Percentiles rank a stretch among this genome's conserved stretches.
Conservation (phyloP, 2,113 vertebrate genomes). For the Phalacrocorax aristotelis region DNA sequence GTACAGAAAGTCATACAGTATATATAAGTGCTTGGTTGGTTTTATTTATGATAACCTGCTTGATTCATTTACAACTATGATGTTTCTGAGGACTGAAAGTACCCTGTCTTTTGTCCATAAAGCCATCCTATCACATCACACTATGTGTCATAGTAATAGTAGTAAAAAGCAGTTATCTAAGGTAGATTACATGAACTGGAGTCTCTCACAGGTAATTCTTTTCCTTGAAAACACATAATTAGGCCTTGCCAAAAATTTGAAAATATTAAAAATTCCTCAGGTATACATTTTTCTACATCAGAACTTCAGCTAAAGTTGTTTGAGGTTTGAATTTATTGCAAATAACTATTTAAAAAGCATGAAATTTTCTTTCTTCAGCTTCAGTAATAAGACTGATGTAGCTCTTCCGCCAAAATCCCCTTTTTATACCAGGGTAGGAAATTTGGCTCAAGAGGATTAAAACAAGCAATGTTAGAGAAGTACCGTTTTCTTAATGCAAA, state of each 20-base stretch:
- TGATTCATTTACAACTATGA: not conserved
- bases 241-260: not conserved
- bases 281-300: not conserved
- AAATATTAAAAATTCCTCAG: not conserved
- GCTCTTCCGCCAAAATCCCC: not conserved
- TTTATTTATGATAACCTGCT: not conserved
- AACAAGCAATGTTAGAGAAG: not conserved
- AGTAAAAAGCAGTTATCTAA: not conserved
- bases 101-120: not conserved
- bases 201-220: not conserved
- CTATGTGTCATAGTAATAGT: not conserved
- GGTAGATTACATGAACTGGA: not conserved
- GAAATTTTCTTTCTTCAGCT: not conserved
- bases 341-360: not conserved
- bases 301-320: not conserved
- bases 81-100: not conserved
- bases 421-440: not conserved
- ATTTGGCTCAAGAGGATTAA: not conserved
- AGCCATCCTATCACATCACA: accelerated
- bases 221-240: not conserved
- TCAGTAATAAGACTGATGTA: not conserved
- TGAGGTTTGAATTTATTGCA: not conserved
- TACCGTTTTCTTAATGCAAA: not conserved
- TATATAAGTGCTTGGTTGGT: not conserved
- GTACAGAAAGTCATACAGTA: not conserved